A percentile compares a stretch with the other conserved stretches of the same genome.
Evolutionary conservation across 2,797 vertebrate species (phyloP).

Genomic region (Sternarchorhynchus goeldii): DNA sequence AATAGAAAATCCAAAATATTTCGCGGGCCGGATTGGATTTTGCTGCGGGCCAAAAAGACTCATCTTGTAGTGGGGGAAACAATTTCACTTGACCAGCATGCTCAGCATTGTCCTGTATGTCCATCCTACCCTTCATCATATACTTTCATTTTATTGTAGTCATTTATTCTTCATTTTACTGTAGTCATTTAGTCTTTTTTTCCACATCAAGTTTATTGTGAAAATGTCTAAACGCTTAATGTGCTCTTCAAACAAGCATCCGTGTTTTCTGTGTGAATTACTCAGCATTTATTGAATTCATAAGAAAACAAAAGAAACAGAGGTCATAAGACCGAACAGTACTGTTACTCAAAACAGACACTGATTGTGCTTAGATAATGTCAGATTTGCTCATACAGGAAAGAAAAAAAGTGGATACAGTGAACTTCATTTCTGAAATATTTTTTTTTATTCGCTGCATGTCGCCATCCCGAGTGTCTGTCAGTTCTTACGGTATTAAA

Average conservation of each 20-base stretch:
- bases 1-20: too few relatives aligned
- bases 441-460: constrained; percentile 26
- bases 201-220: background rate
- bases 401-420: constrained; percentile 42
- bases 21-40: too few relatives aligned
- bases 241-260: constrained; percentile 10
- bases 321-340: constrained; percentile 32
- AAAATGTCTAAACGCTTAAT: background rate
- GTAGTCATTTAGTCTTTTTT: too few relatives aligned
- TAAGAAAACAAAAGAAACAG: constrained; percentile 43
- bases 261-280: constrained; percentile 35
- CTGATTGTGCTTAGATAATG: constrained; percentile 8
- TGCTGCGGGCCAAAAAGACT: too few relatives aligned
- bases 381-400: constrained; percentile 31
- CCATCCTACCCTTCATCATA: too few relatives aligned
- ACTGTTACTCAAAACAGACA: constrained; percentile 22
- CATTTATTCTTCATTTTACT: too few relatives aligned
- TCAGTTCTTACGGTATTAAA: background rate
- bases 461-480: constrained; percentile 15
- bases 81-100: too few relatives aligned
- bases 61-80: too few relatives aligned
- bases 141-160: too few relatives aligned
- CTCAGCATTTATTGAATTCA: constrained; percentile 55
- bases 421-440: constrained; percentile 21
- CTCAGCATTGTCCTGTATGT: too few relatives aligned